Conservation (phyloP, 2,113 vertebrate species). For the Neopipo cinnamomea region DNA sequence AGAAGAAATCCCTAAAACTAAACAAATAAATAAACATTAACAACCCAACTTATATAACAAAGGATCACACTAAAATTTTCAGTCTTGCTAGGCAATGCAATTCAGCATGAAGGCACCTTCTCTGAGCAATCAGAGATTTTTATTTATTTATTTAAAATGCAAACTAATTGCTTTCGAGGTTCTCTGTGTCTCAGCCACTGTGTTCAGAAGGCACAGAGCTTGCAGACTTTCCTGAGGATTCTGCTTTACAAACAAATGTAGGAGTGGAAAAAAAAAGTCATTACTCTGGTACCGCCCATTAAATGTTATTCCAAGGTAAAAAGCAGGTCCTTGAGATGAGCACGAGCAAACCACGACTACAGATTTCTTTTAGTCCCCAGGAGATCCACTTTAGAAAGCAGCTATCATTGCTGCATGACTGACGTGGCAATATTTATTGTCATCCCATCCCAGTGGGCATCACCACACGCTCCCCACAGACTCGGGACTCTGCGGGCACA, state of each 20-base stretch:
- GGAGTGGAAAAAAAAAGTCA: background rate
- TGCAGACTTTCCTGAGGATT: background rate
- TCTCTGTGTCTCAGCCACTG: background rate
- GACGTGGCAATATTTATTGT: rapidly evolving
- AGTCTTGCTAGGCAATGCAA: background rate
- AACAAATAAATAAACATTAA: background rate
- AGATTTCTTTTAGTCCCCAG: background rate
- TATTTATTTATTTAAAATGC: background rate
- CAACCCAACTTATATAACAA: background rate
- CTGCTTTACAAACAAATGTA: background rate
- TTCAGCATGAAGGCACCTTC: background rate
- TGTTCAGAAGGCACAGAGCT: background rate
- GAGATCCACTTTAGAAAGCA: background rate
- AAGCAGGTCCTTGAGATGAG: background rate
- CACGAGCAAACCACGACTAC: background rate
- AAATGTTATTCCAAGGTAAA: background rate
- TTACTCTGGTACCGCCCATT: background rate
- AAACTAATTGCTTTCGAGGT: background rate
- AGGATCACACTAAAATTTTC: background rate
- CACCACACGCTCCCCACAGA: background rate
- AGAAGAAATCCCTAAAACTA: background rate
- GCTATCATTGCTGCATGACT: background rate
- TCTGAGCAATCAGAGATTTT: background rate
- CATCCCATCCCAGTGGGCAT: background rate
- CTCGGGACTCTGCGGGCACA: background rate